Evolutionary conservation across 2,797 vertebrate genomes (phyloP), one percentile per base, ranked within the genome.

Genomic region (Uromys caudimaculatus): DNA sequence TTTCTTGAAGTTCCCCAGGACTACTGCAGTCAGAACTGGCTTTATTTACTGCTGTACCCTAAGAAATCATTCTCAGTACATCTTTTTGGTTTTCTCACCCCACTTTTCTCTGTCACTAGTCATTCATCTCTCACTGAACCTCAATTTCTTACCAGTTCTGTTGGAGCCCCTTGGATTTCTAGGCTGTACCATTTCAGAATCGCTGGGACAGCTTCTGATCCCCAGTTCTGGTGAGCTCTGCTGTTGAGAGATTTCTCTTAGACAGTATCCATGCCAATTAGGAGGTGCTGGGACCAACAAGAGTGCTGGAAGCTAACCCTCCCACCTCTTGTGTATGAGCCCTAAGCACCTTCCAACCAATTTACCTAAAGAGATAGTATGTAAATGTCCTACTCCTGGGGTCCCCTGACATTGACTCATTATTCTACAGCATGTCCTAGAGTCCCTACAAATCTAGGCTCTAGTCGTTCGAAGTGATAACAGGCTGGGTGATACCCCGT

Each of bases 51-150:
- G 32, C 50, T 54, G 17, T 29, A 64, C 2, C 41, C 69, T 29
- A 17, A 0, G 41, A 23, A 6, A 71, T 13, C 0, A 5, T 11
- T 14, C 2, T 35, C 14, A 21, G 4, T 1, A 2, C 24, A 29
- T 69, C 27, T 38, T 17, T 24, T 9, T 13, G 10, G 41, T 60
- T 92, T 3, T 64, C 35, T 4, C 3, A 14, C 38, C 12, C 12
- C 24, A 52, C n/a, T 62, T 75, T 86, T 87, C 52, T 83, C 3
- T 32, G 35, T 44, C 35, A 47, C 6, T 76, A 16, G 16, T 3
- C 0, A 21, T 11, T 69, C 54, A 52, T n/a, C 24, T 88, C n/a
- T 35, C 44, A 9, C 0, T 47, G 54, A 71, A 81, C 11, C 8
- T 62, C 9, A 44, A 17, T 32, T 10, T 83, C 21, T 3, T 19